A percentile compares a stretch with the other conserved stretches of the same genome.
phyloP scores from a whole-genome alignment of 2,797 vertebrate species.

The Tapirus indicus region DNA sequence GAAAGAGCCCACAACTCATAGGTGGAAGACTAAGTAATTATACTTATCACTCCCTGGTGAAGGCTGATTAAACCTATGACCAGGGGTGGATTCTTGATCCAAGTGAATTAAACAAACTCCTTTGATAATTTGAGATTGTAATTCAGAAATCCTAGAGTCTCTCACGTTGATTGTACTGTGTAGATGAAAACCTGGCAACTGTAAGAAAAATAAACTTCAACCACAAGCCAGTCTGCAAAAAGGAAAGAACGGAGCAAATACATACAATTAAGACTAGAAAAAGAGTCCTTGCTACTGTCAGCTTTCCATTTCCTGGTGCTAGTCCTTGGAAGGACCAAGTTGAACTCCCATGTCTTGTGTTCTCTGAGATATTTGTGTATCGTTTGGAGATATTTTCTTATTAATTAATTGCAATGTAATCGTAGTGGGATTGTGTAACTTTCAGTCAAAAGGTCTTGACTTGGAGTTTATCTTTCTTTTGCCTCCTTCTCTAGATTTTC shows the following conservation, averaged over 20 bases:
- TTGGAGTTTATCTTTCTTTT: background rate
- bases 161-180: background rate
- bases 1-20: background rate
- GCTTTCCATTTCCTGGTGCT: background rate
- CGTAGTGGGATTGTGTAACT: background rate
- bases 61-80: background rate
- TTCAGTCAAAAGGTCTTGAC: background rate
- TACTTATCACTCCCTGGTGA: background rate
- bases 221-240: background rate
- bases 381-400: background rate
- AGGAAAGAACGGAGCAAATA: background rate
- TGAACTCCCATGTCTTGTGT: background rate
- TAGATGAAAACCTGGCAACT: background rate
- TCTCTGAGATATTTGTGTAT: background rate
- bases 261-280: no score
- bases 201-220: slow-evolving; percentile 8
- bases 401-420: background rate
- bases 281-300: background rate
- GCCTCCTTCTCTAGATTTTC: background rate
- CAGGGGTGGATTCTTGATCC: background rate
- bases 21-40: background rate
- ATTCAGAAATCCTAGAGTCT: background rate
- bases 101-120: background rate
- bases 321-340: background rate
- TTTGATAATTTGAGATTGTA: background rate